These are phyloP conservation scores for Xylota sylvarum DNA, from an alignment of 2,888 invertebrate species.

Conservation along the genomic window DNA sequence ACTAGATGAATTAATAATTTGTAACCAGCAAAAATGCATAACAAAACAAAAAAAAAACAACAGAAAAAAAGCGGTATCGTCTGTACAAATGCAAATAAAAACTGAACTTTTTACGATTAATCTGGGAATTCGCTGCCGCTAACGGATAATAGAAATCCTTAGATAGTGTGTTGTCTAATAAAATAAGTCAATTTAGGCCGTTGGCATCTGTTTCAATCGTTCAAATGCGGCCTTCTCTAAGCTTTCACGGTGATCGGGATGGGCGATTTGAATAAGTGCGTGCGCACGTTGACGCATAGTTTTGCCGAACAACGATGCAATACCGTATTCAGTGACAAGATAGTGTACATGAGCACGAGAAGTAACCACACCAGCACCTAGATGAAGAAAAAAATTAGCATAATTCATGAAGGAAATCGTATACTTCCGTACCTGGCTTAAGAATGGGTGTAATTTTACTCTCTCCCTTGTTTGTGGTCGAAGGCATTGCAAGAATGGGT, in stretches of 20 bases:
- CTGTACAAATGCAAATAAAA: conserved; percentile 72
- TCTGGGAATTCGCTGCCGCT: conserved; percentile 12
- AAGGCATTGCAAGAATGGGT: conserved; percentile 96
- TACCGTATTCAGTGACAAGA: conserved; percentile 96
- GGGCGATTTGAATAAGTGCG: conserved; percentile 94
- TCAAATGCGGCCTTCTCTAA: conserved; percentile 96
- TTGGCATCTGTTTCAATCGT: conserved; percentile 91
- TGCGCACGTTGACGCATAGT: conserved; percentile 95
- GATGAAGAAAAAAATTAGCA: conserved; percentile 77
- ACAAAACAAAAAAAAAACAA: conserved; percentile 5
- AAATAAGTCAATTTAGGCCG: conserved; percentile 67
- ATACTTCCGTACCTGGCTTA: conserved; percentile 88
- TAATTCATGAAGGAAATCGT: no score
- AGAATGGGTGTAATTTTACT: conserved; percentile 94
- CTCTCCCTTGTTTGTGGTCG: conserved; percentile 91
- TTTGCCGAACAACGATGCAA: conserved; percentile 95
- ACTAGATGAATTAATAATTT: background rate
- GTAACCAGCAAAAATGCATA: conserved; percentile 43
- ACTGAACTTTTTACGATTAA: conserved; percentile 29
- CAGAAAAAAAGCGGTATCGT: conserved; percentile 25
- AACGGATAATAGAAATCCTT: conserved; percentile 68
- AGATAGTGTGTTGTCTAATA: conserved; percentile 29
- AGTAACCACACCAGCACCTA: conserved; percentile 97
- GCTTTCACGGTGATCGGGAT: conserved; percentile 93
- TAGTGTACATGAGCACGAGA: conserved; percentile 96